phyloP scores from a whole-genome alignment of 2,113 vertebrate species.

The Tupaia tana region DNA sequence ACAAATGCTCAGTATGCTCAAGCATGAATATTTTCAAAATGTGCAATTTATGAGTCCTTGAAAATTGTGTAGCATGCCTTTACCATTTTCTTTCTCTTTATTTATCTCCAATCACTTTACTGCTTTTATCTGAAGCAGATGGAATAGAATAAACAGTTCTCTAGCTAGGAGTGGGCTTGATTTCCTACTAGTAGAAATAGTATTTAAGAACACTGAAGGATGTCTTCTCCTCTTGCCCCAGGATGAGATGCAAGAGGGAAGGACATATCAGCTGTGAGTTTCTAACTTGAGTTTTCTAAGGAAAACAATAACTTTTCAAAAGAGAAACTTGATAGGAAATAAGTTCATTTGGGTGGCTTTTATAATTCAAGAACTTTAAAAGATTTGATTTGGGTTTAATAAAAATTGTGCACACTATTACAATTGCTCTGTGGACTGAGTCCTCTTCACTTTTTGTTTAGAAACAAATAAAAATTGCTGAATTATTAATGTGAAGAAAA shows the following conservation, averaged over 20 bases:
- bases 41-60: neutral
- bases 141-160: slow-evolving; percentile 8
- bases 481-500: slow-evolving; percentile 82
- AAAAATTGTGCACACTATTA: slow-evolving; percentile 59
- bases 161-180: neutral
- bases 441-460: slow-evolving; percentile 68
- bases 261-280: neutral
- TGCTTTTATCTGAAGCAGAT: slow-evolving; percentile 50
- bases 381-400: slow-evolving; percentile 66
- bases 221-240: slow-evolving; percentile 12
- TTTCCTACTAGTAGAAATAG: slow-evolving; percentile 28
- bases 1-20: neutral
- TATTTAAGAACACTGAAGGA: neutral
- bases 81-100: slow-evolving; percentile 8
- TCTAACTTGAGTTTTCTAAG: neutral
- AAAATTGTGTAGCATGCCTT: neutral
- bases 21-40: slow-evolving; percentile 3
- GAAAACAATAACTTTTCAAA: neutral
- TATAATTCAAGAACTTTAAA: slow-evolving; percentile 48
- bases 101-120: neutral
- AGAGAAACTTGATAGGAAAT: neutral
- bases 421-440: slow-evolving; percentile 45
- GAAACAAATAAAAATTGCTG: slow-evolving; percentile 81
- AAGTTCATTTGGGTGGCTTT: neutral
- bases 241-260: neutral